Evolutionary conservation across 2,113 vertebrate genomes (phyloP).

Genomic region (Leptobrachium ailaonicum): DNA sequence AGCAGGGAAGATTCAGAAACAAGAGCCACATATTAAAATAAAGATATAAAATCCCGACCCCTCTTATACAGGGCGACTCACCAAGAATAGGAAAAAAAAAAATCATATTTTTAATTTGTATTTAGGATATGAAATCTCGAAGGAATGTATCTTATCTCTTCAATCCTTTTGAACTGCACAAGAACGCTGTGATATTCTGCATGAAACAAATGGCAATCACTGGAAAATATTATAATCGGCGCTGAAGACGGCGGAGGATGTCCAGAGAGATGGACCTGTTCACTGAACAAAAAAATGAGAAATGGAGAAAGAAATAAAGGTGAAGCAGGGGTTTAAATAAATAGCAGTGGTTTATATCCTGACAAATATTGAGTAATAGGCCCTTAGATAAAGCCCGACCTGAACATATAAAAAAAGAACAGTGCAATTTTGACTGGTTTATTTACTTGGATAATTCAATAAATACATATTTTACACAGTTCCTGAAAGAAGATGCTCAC

Average conservation of each 20-base stretch:
- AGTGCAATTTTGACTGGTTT: not conserved
- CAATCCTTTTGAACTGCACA: conserved; percentile 8
- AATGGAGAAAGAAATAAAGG: conserved; percentile 16
- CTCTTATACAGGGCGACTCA: too few relatives aligned
- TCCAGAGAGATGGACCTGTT: conserved; percentile 4
- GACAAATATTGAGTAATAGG: conserved; percentile 28
- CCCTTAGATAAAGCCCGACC: conserved; percentile 16
- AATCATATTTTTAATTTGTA: conserved; percentile 7
- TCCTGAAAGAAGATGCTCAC: not conserved
- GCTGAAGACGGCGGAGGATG: too few relatives aligned
- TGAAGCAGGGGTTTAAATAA: conserved; percentile 19
- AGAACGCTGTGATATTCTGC: conserved; percentile 1
- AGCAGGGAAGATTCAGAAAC: too few relatives aligned
- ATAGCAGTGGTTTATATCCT: conserved; percentile 3
- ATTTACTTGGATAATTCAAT: conserved; percentile 27
- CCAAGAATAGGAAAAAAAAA: too few relatives aligned
- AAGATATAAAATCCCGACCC: too few relatives aligned
- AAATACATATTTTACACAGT: not conserved
- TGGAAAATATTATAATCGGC: conserved; percentile 3
- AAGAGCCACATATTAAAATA: too few relatives aligned
- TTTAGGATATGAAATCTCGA: not conserved
- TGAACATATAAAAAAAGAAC: not conserved
- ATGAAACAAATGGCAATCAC: not conserved
- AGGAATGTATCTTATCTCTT: conserved; percentile 6
- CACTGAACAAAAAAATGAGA: conserved; percentile 33